These are phyloP conservation scores for Sceliomorpha sp. DNA, from an alignment of 2,888 invertebrate species.

Conservation along the genomic window DNA sequence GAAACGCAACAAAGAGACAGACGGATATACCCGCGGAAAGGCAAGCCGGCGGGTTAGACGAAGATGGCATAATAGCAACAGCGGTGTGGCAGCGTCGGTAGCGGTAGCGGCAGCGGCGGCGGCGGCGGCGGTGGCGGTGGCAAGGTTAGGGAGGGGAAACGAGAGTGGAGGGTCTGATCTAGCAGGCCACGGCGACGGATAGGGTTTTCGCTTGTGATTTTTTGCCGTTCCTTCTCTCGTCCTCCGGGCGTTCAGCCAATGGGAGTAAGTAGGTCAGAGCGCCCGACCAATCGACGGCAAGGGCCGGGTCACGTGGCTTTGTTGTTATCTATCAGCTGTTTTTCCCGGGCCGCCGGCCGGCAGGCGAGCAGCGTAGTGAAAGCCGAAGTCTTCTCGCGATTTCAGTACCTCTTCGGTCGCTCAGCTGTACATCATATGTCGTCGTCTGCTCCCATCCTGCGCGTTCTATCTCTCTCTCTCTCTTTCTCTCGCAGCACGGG, in stretches of 20 bases:
- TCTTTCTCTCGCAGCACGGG: constrained; percentile 79
- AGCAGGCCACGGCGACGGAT: constrained; percentile 21
- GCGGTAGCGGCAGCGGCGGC: not conserved
- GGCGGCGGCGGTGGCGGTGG: constrained; percentile 23
- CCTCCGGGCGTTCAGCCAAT: constrained; percentile 75
- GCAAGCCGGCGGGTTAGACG: constrained; percentile 7
- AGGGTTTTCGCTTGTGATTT: constrained; percentile 38
- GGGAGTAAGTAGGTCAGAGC: constrained; percentile 83
- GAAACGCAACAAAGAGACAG: constrained; percentile 9
- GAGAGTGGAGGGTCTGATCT: constrained; percentile 24
- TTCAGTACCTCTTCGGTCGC: constrained; percentile 74
- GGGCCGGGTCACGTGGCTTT: constrained; percentile 84
- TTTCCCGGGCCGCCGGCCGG: constrained; percentile 75
- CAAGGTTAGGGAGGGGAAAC: too few relatives aligned
- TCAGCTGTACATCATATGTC: constrained; percentile 77
- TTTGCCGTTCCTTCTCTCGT: constrained; percentile 42
- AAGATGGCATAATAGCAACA: constrained; percentile 22
- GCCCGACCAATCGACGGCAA: constrained; percentile 80
- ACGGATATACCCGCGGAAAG: constrained; percentile 1
- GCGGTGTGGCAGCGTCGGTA: not conserved
- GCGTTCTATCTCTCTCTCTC: constrained; percentile 68
- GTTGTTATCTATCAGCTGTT: constrained; percentile 87
- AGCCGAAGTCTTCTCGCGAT: constrained; percentile 67
- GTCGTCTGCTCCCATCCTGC: constrained; percentile 61
- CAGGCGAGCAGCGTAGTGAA: constrained; percentile 78